These are phyloP conservation scores for Orgyia antiqua DNA, from an alignment of 2,888 invertebrate genomes.

Conservation along the genomic window DNA sequence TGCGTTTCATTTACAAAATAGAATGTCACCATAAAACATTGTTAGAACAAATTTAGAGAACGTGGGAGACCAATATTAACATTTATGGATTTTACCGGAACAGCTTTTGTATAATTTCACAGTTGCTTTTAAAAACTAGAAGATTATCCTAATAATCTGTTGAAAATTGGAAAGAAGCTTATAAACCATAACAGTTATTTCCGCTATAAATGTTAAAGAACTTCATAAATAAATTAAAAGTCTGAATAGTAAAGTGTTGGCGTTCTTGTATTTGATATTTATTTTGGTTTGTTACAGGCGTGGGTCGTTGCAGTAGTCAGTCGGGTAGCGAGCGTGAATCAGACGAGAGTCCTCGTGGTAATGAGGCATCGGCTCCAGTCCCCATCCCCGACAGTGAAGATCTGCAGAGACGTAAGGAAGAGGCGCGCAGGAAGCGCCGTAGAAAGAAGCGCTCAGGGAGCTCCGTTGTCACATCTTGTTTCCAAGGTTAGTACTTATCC, in stretches of 20 bases:
- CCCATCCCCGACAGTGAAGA: slow-evolving; percentile 80
- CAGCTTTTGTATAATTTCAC: no score
- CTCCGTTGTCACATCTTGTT: slow-evolving; percentile 92
- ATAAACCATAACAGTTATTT: slow-evolving; percentile 1
- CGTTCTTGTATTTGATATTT: slow-evolving; percentile 2
- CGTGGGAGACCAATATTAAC: no score
- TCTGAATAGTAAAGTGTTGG: slow-evolving; percentile 3
- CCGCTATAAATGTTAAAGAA: slow-evolving; percentile 7
- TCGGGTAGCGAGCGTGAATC: slow-evolving; percentile 75
- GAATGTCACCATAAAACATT: no score
- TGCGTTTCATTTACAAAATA: no score
- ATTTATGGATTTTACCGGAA: no score
- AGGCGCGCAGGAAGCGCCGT: slow-evolving; percentile 91
- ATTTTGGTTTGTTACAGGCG: slow-evolving; percentile 47
- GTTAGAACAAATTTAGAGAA: no score
- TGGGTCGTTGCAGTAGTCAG: slow-evolving; percentile 75
- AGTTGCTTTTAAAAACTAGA: no score
- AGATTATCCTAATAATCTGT: no score
- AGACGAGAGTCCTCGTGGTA: slow-evolving; percentile 59
- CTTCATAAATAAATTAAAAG: slow-evolving; percentile 6
- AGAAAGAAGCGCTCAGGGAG: slow-evolving; percentile 95
- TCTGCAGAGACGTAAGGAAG: slow-evolving; percentile 88
- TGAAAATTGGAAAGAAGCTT: background rate
- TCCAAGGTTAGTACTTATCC: slow-evolving; percentile 88
- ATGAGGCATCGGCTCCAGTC: slow-evolving; percentile 75